Conservation (phyloP, 2,113 vertebrate species). For the Halichoeres trimaculatus region DNA sequence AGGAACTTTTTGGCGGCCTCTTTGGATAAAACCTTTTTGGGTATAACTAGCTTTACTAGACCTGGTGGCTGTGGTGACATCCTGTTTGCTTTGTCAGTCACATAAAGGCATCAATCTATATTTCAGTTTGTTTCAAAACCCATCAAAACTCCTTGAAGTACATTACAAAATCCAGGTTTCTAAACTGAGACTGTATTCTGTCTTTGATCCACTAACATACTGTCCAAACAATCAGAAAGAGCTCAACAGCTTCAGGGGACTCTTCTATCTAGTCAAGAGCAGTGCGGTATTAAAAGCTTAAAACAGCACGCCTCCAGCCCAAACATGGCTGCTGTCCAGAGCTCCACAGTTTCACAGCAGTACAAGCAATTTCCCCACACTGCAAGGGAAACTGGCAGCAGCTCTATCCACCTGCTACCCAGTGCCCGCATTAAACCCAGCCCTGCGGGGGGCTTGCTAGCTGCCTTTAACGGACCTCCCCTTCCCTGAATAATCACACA, state of each 20-base stretch:
- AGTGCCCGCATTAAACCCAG: conserved; percentile 55
- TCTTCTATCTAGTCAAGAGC: conserved; percentile 76
- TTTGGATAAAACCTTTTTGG: too few relatives aligned
- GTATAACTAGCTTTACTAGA: too few relatives aligned
- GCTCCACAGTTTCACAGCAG: conserved; percentile 72
- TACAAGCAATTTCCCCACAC: conserved; percentile 73
- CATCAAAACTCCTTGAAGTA: too few relatives aligned
- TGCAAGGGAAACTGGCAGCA: conserved; percentile 78
- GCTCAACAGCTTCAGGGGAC: conserved; percentile 53
- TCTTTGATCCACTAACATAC: conserved; percentile 37
- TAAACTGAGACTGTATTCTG: conserved; percentile 21
- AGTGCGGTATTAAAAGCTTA: conserved; percentile 77
- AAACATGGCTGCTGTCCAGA: conserved; percentile 78
- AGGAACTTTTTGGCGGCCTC: too few relatives aligned
- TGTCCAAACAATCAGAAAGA: conserved; percentile 29
- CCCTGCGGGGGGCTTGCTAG: conserved; percentile 53
- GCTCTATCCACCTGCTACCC: conserved; percentile 82
- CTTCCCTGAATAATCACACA: conserved; percentile 47
- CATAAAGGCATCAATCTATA: too few relatives aligned
- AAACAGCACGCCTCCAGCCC: conserved; percentile 71
- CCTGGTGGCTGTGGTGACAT: too few relatives aligned
- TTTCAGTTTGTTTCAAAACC: too few relatives aligned
- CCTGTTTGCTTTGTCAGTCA: too few relatives aligned
- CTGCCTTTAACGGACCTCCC: conserved; percentile 33
- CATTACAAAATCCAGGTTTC: neutral